A percentile compares a stretch with the other conserved stretches of the same genome.
phyloP scores from a whole-genome alignment of 2,113 vertebrate genomes.

The Nibea albiflora region DNA sequence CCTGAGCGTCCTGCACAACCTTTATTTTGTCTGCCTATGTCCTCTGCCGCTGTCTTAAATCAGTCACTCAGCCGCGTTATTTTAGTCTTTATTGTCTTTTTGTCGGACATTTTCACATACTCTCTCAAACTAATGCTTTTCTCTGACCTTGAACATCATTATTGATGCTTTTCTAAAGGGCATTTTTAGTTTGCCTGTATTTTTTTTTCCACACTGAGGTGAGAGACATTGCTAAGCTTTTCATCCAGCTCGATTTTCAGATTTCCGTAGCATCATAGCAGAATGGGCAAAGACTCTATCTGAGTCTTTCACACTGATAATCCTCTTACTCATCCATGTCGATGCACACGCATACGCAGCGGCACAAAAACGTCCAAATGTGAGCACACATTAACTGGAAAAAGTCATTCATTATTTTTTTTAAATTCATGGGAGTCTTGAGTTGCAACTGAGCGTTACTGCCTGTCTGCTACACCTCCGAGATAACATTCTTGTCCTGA shows the following conservation, averaged over 20 bases:
- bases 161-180: neutral
- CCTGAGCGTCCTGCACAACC: neutral
- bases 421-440: neutral
- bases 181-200: neutral
- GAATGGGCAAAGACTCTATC: conserved; percentile 38
- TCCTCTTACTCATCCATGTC: conserved; percentile 66
- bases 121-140: neutral
- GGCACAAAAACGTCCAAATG: conserved; percentile 22
- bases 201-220: conserved; percentile 8
- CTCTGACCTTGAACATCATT: neutral
- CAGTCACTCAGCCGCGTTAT: neutral
- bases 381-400: conserved; percentile 18
- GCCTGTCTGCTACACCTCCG: conserved; percentile 23
- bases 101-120: neutral
- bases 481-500: conserved; percentile 45
- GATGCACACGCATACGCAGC: conserved; percentile 26
- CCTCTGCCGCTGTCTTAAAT: neutral
- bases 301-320: conserved; percentile 63
- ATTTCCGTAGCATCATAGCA: conserved; percentile 41
- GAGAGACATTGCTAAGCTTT: conserved; percentile 19
- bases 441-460: conserved; percentile 6
- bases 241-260: conserved; percentile 21
- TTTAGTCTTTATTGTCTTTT: neutral
- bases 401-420: conserved; percentile 6
- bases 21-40: conserved; percentile 27